A percentile compares a stretch with the other conserved stretches of the same genome.
Evolutionary conservation across 1,140 invertebrate species (phyloP).

Genomic region (Colletes latitarsis): DNA sequence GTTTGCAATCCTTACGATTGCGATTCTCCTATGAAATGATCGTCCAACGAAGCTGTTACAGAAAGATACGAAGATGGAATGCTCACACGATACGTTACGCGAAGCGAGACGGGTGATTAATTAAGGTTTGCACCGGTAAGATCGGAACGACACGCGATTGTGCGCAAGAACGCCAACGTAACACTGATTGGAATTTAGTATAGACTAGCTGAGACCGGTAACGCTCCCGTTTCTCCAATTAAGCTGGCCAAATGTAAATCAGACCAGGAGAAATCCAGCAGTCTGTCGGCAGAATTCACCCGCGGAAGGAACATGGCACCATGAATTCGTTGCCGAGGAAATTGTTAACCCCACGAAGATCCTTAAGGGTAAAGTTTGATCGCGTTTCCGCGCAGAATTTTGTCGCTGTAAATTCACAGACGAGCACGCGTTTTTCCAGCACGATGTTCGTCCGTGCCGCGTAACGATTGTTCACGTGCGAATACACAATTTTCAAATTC

Average conservation of each 20-base stretch:
- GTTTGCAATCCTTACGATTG: background rate
- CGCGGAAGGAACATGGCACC: conserved; percentile 35
- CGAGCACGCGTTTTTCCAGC: background rate
- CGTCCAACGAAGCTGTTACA: background rate
- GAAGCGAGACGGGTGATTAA: conserved; percentile 23
- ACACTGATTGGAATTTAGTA: conserved; percentile 49
- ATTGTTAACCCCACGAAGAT: conserved; percentile 40
- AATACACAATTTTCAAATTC: background rate
- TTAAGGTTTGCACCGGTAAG: conserved; percentile 23
- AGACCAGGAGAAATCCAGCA: conserved; percentile 30
- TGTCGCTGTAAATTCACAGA: background rate
- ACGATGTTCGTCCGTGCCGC: too few species aligned
- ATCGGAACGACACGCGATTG: conserved; percentile 13
- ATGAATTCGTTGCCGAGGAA: conserved; percentile 28
- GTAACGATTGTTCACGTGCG: background rate
- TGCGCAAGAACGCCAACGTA: conserved; percentile 1
- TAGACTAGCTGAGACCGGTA: conserved; percentile 33
- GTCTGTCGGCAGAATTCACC: conserved; percentile 33
- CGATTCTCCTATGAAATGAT: background rate
- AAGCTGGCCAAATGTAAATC: conserved; percentile 49
- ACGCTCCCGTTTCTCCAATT: conserved; percentile 45
- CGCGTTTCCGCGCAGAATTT: background rate
- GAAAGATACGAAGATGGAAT: conserved; percentile 7
- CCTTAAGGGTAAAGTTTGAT: background rate
- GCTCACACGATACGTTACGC: conserved; percentile 1